A percentile compares a stretch with the other conserved stretches of the same genome.
phyloP scores from a whole-genome alignment of 2,888 invertebrate species.

The Idaea aversata region DNA sequence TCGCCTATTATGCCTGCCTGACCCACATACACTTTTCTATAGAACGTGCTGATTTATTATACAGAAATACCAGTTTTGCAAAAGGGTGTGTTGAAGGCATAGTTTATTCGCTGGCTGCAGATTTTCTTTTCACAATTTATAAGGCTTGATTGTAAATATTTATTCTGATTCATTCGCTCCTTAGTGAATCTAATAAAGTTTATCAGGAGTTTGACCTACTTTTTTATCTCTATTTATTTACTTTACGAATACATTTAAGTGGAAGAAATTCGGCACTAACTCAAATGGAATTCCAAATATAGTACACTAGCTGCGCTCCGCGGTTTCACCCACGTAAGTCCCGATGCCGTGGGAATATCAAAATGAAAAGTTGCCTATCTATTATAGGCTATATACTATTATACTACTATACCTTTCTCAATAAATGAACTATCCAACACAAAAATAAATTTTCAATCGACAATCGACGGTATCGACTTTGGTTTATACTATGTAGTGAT shows the following conservation, averaged over 20 bases:
- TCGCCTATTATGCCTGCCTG: constrained; percentile 62
- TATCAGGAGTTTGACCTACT: not conserved
- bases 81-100: constrained; percentile 7
- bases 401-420: too few species aligned
- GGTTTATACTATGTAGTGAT: too few species aligned
- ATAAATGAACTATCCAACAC: too few species aligned
- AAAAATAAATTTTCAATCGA: too few species aligned
- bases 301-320: not conserved
- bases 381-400: too few species aligned
- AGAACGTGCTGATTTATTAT: constrained; percentile 37
- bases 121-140: not conserved
- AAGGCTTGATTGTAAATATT: not conserved
- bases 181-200: not conserved
- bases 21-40: constrained; percentile 56
- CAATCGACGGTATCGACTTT: too few species aligned
- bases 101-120: constrained; percentile 6
- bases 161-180: not conserved
- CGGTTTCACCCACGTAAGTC: too few species aligned
- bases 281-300: constrained; percentile 15
- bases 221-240: not conserved
- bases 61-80: constrained; percentile 12
- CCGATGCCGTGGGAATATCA: too few species aligned
- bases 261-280: not conserved
- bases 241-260: not conserved
- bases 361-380: too few species aligned